These are phyloP conservation scores for Ascaphus truei DNA, from an alignment of 2,113 vertebrate genomes.

Conservation along the genomic window DNA sequence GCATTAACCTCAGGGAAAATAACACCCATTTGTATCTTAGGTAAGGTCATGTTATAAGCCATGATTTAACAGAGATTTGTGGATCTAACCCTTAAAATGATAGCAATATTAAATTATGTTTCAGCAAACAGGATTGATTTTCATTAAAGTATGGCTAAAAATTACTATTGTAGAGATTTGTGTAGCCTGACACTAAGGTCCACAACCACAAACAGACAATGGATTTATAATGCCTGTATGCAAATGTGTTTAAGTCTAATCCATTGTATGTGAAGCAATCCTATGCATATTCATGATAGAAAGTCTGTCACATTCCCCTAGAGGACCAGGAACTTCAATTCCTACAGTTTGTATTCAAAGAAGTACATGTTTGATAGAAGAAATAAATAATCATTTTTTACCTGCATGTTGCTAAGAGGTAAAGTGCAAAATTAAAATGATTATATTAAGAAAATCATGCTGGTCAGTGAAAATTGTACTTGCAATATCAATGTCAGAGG, in stretches of 20 bases:
- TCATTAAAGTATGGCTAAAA: too few species aligned
- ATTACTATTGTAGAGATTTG: conserved; percentile 11
- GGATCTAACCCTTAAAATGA: too few species aligned
- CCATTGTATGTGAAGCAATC: conserved; percentile 9
- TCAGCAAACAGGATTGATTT: too few species aligned
- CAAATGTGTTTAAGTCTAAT: conserved; percentile 19
- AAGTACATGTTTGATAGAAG: background rate
- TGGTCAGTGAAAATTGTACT: too few species aligned
- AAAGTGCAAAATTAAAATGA: too few species aligned
- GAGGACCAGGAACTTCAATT: conserved; percentile 16
- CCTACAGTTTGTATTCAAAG: conserved; percentile 16
- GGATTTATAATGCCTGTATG: background rate
- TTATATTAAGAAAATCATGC: too few species aligned
- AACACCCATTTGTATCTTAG: too few species aligned
- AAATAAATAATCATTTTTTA: conserved; percentile 22
- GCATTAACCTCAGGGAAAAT: too few species aligned
- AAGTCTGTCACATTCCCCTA: conserved; percentile 11
- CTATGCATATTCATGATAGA: conserved; percentile 22
- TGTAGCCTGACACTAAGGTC: conserved; percentile 6
- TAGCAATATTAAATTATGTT: too few species aligned
- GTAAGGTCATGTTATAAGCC: too few species aligned
- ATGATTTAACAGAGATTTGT: too few species aligned
- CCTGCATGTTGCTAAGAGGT: conserved; percentile 9
- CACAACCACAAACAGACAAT: conserved; percentile 8
- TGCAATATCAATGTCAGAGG: too few species aligned